Conservation (phyloP, 2,888 invertebrate genomes). For the Eilema caniola region DNA sequence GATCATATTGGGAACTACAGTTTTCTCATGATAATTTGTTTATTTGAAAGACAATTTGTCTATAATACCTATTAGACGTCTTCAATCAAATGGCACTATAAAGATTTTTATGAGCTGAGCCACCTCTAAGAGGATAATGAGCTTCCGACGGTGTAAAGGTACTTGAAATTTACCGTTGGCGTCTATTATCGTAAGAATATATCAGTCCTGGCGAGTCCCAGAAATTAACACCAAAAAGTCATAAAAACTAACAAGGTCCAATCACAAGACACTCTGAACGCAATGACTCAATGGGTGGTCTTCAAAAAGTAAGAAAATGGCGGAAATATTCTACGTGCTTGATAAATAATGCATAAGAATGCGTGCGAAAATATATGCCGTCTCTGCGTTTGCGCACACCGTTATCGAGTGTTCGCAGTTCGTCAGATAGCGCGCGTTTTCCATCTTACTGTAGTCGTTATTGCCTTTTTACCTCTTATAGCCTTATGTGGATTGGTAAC, state of each 20-base stretch:
- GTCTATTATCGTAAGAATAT: not conserved
- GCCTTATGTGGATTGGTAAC: slow-evolving; percentile 40
- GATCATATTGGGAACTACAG: no score
- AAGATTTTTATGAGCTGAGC: no score
- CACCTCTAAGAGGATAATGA: not conserved
- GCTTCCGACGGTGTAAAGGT: not conserved
- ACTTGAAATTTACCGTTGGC: not conserved
- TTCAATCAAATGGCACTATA: no score
- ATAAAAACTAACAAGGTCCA: slow-evolving; percentile 62
- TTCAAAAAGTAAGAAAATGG: slow-evolving; percentile 69
- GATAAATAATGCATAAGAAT: slow-evolving; percentile 81
- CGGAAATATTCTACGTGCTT: slow-evolving; percentile 73
- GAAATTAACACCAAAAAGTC: slow-evolving; percentile 2
- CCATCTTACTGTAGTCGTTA: slow-evolving; percentile 49
- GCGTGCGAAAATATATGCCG: slow-evolving; percentile 70
- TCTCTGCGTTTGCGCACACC: slow-evolving; percentile 55
- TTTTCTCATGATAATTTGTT: no score
- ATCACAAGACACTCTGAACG: slow-evolving; percentile 48
- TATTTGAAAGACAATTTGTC: no score
- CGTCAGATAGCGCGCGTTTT: slow-evolving; percentile 54
- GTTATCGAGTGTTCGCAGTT: slow-evolving; percentile 57
- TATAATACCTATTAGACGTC: no score
- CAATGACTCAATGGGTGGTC: slow-evolving; percentile 62
- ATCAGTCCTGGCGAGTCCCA: not conserved
- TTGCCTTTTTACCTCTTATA: slow-evolving; percentile 52